Evolutionary conservation across 1,140 invertebrate genomes (phyloP).

Genomic region (Brachionus calyciflorus): DNA sequence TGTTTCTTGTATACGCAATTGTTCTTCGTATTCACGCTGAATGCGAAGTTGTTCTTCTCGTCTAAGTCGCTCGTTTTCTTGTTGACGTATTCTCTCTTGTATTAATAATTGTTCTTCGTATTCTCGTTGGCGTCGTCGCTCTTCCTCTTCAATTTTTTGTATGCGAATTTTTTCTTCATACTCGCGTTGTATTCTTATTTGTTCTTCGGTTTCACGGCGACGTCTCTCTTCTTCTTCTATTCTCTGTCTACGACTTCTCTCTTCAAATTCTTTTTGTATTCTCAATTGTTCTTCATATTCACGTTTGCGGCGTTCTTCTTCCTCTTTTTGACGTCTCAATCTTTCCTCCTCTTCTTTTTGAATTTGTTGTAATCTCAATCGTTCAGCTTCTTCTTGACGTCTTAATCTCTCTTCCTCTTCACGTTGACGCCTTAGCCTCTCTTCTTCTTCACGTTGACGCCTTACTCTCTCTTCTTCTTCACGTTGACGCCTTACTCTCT

Average conservation of each 20-base stretch:
- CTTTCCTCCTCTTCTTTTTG: too few relatives aligned
- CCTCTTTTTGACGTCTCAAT: slow-evolving; percentile 30
- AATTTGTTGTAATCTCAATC: too few relatives aligned
- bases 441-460: slow-evolving; percentile 44
- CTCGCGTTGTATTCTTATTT: not conserved
- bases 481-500: not conserved
- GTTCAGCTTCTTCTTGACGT: slow-evolving; percentile 47
- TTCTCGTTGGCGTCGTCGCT: slow-evolving; percentile 48
- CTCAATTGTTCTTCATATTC: slow-evolving; percentile 48
- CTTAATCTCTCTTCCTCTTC: not conserved
- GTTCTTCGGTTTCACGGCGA: not conserved
- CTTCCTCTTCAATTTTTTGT: slow-evolving; percentile 48
- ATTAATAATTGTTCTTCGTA: not conserved
- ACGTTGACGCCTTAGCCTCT: not conserved
- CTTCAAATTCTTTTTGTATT: too few relatives aligned
- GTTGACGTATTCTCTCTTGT: not conserved
- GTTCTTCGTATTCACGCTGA: slow-evolving; percentile 33
- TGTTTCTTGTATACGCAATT: not conserved
- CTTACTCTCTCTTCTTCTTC: slow-evolving; percentile 48
- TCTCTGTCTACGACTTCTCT: not conserved
- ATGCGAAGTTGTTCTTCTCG: slow-evolving; percentile 48
- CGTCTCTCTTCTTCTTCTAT: not conserved
- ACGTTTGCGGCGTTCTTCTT: slow-evolving; percentile 48
- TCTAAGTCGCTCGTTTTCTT: not conserved
- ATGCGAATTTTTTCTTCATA: not conserved